Conservation (phyloP, 1,140 invertebrate genomes). For the Heliconius eleuchia region DNA sequence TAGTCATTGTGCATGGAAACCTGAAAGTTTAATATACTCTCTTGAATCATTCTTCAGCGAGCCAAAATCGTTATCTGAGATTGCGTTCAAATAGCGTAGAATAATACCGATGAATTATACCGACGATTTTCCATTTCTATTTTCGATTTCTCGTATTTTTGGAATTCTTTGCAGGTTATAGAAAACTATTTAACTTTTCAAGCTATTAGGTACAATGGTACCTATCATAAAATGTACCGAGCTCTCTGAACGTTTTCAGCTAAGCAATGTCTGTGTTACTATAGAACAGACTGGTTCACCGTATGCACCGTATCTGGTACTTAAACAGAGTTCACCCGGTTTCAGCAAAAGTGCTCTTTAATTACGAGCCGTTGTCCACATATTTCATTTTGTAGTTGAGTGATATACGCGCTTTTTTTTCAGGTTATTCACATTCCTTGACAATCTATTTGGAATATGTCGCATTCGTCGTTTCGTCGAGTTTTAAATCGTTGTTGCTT, state of each 20-base stretch:
- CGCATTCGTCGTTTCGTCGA: neutral
- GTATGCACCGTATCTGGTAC: conserved; percentile 9
- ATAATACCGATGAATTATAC: conserved; percentile 24
- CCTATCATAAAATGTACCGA: conserved; percentile 22
- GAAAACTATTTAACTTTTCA: conserved; percentile 39
- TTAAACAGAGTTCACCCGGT: conserved; percentile 19
- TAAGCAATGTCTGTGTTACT: conserved; percentile 32
- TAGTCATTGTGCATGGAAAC: neutral
- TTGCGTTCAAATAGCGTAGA: conserved; percentile 21
- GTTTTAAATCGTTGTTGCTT: neutral
- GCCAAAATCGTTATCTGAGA: conserved; percentile 21
- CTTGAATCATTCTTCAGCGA: conserved; percentile 6
- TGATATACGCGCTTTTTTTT: neutral
- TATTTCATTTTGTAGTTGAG: neutral
- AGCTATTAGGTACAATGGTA: conserved; percentile 33
- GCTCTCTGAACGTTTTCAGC: conserved; percentile 40
- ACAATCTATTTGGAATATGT: neutral
- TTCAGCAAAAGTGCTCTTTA: conserved; percentile 24
- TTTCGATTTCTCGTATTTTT: conserved; percentile 17
- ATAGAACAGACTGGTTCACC: neutral
- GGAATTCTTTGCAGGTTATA: conserved; percentile 9
- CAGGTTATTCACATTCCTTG: neutral
- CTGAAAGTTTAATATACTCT: neutral
- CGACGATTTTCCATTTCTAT: conserved; percentile 16
- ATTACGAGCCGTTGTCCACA: conserved; percentile 13